phyloP scores from a whole-genome alignment of 1,140 invertebrate genomes.

The Periplaneta americana region DNA sequence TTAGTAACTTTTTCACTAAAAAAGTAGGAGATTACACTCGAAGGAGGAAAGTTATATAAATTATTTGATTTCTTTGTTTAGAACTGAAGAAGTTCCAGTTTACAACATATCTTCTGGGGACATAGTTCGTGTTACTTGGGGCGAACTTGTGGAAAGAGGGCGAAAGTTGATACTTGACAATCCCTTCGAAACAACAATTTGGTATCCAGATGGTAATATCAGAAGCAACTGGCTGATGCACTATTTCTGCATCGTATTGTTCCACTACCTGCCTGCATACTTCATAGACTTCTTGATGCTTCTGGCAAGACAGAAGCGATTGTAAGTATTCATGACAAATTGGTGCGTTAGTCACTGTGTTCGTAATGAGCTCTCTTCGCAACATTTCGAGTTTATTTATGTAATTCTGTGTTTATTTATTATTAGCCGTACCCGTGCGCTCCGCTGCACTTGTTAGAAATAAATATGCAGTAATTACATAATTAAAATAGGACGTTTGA shows the following conservation, averaged over 20 bases:
- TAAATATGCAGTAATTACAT: too few species aligned
- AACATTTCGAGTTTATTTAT: too few species aligned
- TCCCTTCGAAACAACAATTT: slow-evolving; percentile 55
- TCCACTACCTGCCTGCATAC: slow-evolving; percentile 78
- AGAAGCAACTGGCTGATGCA: slow-evolving; percentile 64
- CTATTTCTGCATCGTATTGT: slow-evolving; percentile 59
- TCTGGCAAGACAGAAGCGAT: slow-evolving; percentile 66
- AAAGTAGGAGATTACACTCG: too few species aligned
- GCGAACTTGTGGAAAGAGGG: slow-evolving; percentile 39
- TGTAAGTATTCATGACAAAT: slow-evolving; percentile 64
- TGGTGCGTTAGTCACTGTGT: too few species aligned
- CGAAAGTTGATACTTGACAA: slow-evolving; percentile 30
- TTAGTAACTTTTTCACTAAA: too few species aligned
- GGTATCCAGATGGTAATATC: slow-evolving; percentile 74
- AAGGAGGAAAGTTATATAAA: not conserved
- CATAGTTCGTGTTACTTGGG: slow-evolving; percentile 52
- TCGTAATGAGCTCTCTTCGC: too few species aligned
- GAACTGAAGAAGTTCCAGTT: slow-evolving; percentile 36
- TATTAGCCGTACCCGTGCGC: too few species aligned
- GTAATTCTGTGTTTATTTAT: too few species aligned
- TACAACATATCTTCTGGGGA: slow-evolving; percentile 52
- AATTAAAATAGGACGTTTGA: too few species aligned
- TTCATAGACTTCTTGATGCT: slow-evolving; percentile 63
- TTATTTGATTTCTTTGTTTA: slow-evolving; percentile 17
- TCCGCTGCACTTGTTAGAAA: too few species aligned